Evolutionary conservation across 2,888 invertebrate genomes (phyloP), one percentile per base, ranked within the genome.

Genomic region (Orthosia gothica): DNA sequence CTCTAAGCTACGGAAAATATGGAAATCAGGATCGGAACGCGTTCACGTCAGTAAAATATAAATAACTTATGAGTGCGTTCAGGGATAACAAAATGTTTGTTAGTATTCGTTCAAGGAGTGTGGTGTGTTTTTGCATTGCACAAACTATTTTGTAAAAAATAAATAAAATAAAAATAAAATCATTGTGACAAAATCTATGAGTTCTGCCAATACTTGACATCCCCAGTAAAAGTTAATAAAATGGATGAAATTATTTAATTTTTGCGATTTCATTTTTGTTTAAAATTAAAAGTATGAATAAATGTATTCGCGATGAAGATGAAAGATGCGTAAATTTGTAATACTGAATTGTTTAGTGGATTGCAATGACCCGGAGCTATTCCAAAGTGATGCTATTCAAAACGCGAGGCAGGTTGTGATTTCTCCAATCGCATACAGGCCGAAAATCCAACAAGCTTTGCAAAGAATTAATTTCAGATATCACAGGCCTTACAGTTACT

Each of bases 321-420:
- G 85, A 93, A 95, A 93, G 88, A 96, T 95, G 96, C 92, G 91
- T 91, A 95, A 88, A 91, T 93, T 94, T 88, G 89, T 91, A 76
- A 89, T 92, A 79, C 87, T 94, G 68, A 93, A 94, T 87, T 91
- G 91, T 87, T 90, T 95, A 74, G 89, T 91, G 75, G 93, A 94
- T 79, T 87, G 86, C 71, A 91, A 92, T 83, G 92, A 93, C 69
- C 82, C 87, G 40, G 91, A 92, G 61, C 80, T 88, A n/a, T 94
- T 93, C 77, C 90, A 92, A n/a, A 93, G 89, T 81, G 91, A 93
- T 92, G 91, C 89, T 54, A 88, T 94, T 47, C 94, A 94, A 89
- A 93, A 90, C 81, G 79, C 95, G 77, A 92, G 93, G 79, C 92
- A 89, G 67, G 90, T 93, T 50, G 87, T 94, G 57, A 87, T 95